These are phyloP conservation scores for Ooceraea biroi DNA, from an alignment of 1,140 invertebrate genomes.

Conservation along the genomic window DNA sequence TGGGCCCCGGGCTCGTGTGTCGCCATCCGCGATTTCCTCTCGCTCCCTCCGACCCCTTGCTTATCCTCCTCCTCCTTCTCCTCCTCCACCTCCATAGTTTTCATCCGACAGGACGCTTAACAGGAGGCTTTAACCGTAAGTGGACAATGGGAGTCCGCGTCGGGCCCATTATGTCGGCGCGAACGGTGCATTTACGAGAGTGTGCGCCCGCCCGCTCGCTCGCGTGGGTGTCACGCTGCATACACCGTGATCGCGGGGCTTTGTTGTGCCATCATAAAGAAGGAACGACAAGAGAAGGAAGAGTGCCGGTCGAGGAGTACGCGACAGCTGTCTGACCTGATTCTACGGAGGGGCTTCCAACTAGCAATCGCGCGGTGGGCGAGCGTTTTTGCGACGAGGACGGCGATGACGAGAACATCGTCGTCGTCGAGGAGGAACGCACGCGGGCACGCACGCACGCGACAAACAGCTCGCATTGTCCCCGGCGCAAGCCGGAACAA, in stretches of 20 bases:
- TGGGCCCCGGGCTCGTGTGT: constrained; percentile 21
- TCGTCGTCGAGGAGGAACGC: neutral
- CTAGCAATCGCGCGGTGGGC: constrained; percentile 61
- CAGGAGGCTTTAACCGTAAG: constrained; percentile 67
- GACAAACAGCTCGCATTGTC: neutral
- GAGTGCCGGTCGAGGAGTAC: constrained; percentile 20
- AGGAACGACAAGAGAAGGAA: constrained; percentile 47
- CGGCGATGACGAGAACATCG: neutral
- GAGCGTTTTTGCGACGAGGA: constrained; percentile 59
- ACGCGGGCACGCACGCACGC: neutral
- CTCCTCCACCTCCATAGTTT: neutral
- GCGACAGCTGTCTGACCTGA: constrained; percentile 73
- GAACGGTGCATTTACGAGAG: constrained; percentile 60
- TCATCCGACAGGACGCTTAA: neutral
- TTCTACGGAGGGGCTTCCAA: constrained; percentile 69
- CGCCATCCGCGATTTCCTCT: constrained; percentile 15
- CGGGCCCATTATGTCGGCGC: constrained; percentile 61
- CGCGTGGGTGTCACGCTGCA: constrained; percentile 56
- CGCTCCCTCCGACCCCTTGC: neutral
- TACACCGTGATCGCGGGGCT: constrained; percentile 34
- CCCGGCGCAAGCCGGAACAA: neutral
- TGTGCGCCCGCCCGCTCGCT: constrained; percentile 16
- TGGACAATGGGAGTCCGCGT: constrained; percentile 70
- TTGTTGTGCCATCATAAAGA: constrained; percentile 46
- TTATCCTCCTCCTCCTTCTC: neutral